Conservation (phyloP, 2,113 vertebrate species). For the Leucopsar rothschildi region DNA sequence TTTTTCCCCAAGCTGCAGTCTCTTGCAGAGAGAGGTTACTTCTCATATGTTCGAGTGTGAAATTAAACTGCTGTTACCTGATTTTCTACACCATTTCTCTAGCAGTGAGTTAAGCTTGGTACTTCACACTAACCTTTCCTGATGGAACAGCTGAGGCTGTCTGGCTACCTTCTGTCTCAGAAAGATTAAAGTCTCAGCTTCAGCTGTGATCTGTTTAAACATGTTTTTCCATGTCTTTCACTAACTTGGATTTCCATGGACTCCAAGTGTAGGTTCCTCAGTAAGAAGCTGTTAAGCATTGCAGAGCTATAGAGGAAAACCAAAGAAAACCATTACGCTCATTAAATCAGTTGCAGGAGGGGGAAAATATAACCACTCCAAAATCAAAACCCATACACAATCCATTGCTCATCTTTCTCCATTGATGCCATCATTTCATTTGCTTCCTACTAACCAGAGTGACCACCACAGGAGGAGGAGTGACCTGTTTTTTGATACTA, state of each 20-base stretch:
- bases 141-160: background rate
- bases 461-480: background rate
- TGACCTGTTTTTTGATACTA: background rate
- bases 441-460: background rate
- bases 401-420: background rate
- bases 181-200: background rate
- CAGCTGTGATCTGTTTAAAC: background rate
- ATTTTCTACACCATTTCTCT: background rate
- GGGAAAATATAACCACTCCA: background rate
- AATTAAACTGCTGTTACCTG: background rate
- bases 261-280: background rate
- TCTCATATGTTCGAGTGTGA: background rate
- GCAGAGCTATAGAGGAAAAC: background rate
- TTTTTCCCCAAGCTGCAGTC: background rate
- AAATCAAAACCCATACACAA: background rate
- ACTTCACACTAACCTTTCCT: background rate
- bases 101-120: background rate
- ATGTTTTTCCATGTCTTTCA: background rate
- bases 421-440: background rate
- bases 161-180: background rate
- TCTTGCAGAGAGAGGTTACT: background rate
- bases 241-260: background rate
- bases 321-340: background rate
- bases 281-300: background rate
- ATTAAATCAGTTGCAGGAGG: background rate